Conservation (phyloP, 2,888 invertebrate genomes). For the Meteorus cinctellus region DNA sequence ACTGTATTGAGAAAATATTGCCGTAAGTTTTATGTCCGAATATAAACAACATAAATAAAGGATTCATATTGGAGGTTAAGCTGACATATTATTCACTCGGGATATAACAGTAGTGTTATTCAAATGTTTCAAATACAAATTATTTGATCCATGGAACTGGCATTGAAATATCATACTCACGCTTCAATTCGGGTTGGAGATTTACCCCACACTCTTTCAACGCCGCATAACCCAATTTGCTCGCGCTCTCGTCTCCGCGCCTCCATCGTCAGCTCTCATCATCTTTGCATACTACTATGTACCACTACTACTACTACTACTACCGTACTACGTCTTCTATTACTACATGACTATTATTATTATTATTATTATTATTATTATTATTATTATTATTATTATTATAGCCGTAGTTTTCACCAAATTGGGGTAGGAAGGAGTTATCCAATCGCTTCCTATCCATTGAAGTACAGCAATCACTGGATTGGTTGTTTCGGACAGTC, state of each 20-base stretch:
- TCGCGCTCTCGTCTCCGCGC: constrained; percentile 83
- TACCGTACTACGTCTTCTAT: no score
- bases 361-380: background rate
- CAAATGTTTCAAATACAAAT: constrained; percentile 27
- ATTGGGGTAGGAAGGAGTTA: no score
- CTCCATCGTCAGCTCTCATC: constrained; percentile 74
- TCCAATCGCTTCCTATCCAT: no score
- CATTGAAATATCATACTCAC: constrained; percentile 73
- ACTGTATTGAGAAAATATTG: constrained; percentile 54
- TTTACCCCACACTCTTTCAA: constrained; percentile 83
- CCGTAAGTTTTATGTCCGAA: constrained; percentile 16
- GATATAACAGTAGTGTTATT: background rate
- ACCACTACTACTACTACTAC: background rate
- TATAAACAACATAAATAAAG: background rate
- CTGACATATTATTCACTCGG: background rate
- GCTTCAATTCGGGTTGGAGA: constrained; percentile 80
- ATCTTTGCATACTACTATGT: no score
- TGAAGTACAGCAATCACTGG: no score
- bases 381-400: background rate
- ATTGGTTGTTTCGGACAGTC: background rate
- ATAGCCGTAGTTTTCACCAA: background rate
- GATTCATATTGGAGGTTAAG: constrained; percentile 44
- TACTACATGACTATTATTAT: background rate
- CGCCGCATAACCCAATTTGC: constrained; percentile 82
- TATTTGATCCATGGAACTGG: background rate